phyloP scores from a whole-genome alignment of 2,888 invertebrate species.

The Phaedon cochleariae region DNA sequence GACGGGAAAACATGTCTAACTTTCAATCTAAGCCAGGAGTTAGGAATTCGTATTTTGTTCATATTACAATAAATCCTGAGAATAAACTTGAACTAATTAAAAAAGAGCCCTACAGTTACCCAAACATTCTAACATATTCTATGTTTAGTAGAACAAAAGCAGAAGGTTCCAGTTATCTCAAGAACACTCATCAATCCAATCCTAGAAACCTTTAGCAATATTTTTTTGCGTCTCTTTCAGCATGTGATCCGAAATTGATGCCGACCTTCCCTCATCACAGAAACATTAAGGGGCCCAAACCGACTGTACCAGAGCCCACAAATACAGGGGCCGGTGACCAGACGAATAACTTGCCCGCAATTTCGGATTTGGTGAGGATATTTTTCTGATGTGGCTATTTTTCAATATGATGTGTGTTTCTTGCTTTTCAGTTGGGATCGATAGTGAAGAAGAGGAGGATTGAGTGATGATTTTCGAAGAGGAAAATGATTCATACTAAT shows the following conservation, averaged over 20 bases:
- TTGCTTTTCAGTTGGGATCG: conserved; percentile 12
- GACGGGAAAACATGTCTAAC: too few species aligned
- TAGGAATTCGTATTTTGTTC: too few species aligned
- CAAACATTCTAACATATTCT: too few species aligned
- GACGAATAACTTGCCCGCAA: conserved; percentile 79
- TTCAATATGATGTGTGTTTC: neutral
- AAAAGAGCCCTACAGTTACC: too few species aligned
- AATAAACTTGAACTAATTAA: too few species aligned
- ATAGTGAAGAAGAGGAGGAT: conserved; percentile 15
- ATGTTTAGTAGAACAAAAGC: too few species aligned
- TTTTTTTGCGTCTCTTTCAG: conserved; percentile 67
- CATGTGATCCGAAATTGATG: conserved; percentile 97
- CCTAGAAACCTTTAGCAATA: neutral
- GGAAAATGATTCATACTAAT: too few species aligned
- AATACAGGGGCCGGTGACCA: conserved; percentile 74
- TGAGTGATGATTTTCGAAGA: neutral
- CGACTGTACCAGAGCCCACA: conserved; percentile 57
- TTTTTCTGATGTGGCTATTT: neutral
- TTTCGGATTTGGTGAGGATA: conserved; percentile 75
- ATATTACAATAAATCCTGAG: too few species aligned
- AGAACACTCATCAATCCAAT: too few species aligned
- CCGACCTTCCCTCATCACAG: conserved; percentile 97
- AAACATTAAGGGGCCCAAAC: conserved; percentile 73
- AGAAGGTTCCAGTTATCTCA: too few species aligned
- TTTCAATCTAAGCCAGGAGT: too few species aligned